Percentiles rank a stretch among this genome's conserved stretches.
Conservation (phyloP, 2,797 vertebrate species). For the Pteronotus mesoamericanus region DNA sequence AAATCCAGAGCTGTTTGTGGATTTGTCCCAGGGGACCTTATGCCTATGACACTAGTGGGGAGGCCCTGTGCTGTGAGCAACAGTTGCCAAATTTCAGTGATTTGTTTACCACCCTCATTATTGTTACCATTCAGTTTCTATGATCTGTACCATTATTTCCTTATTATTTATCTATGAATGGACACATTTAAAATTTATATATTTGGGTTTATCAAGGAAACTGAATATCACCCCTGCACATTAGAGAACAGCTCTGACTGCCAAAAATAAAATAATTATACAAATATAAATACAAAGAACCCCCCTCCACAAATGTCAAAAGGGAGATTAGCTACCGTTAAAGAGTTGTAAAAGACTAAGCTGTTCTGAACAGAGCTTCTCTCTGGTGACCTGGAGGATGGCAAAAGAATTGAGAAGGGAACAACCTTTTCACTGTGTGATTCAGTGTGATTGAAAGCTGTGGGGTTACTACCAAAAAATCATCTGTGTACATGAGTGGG, state of each 20-base stretch:
- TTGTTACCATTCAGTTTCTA: background rate
- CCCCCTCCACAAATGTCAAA: background rate
- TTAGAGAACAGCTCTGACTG: background rate
- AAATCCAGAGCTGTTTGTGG: background rate
- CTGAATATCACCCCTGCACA: background rate
- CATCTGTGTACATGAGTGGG: background rate
- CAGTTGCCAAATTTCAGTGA: background rate
- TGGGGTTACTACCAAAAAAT: background rate
- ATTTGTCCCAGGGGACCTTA: background rate
- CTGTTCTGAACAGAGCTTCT: background rate
- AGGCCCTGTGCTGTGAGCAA: background rate
- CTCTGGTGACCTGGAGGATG: background rate
- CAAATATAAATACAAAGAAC: background rate
- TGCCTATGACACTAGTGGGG: background rate
- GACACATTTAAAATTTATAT: background rate
- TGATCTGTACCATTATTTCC: background rate
- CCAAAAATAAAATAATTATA: background rate
- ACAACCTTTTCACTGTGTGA: background rate
- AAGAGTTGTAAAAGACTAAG: background rate
- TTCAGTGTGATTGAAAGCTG: background rate
- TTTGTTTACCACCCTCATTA: background rate
- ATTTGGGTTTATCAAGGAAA: background rate
- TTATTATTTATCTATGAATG: background rate
- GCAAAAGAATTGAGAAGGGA: background rate
- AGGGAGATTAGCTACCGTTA: background rate